Base-by-base conservation (phyloP, 1,140 invertebrate genomes). In the Drosophila albomicans region DNA sequence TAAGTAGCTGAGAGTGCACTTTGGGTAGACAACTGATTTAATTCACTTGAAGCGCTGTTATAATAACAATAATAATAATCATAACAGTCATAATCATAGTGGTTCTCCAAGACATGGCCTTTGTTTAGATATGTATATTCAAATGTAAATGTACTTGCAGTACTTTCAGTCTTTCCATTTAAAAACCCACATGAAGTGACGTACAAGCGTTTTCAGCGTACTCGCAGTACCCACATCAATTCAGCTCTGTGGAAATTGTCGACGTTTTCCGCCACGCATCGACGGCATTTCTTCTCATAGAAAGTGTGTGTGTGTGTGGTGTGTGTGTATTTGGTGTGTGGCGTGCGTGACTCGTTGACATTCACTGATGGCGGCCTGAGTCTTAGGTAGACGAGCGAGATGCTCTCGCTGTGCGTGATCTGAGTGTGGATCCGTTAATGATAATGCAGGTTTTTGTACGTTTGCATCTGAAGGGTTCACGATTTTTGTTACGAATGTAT, bases 261-360 rank as follows among this genome's bases (percentile, higher is more conserved):
- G 56, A 73, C 56, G 48, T 61, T 67, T 58, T 67, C 38, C 46
- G 59, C 43, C 66, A 58, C 67, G 52, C 67, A 71, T 64, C 16
- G 66, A 48, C 35, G 46, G 46, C 56, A 72, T 75, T 75, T 72
- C 59, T 64, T 58, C 25, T 64, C 57, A 74, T 74, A 74, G 81
- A 75, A 75, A 75, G 48, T 70, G 13, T 63, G 48, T 32, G 15
- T 11, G 30, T 15, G 13, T 61, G 64, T 7, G 35, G 15, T 72
- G 54, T 52, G 49, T 46, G 46, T 35, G 43, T 54, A 6, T 69
- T 56, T 49, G 54, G 54, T 65, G 48, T 48, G 38, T 75, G 75
- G 80, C 66, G 67, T 85, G 74, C 82, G 81, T 78, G 81, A 48
- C 38, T 67, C 57, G 54, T 63, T 65, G 67, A 70, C 77, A 85